A percentile compares a stretch with the other conserved stretches of the same genome.
Conservation (phyloP, 2,113 vertebrate genomes). For the Dipodomys spectabilis region DNA sequence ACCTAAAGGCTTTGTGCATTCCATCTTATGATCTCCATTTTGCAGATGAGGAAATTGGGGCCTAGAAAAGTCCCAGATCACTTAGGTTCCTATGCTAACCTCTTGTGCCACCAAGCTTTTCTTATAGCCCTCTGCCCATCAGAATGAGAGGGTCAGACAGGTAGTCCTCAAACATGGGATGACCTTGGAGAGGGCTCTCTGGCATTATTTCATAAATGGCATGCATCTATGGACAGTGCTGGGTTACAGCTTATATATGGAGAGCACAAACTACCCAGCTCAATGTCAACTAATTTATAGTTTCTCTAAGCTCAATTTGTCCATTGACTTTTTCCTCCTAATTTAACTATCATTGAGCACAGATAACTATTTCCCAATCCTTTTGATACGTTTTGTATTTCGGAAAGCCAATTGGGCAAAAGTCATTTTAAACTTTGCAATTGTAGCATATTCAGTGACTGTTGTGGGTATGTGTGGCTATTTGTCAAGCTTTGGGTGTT, state of each 20-base stretch:
- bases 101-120: not conserved
- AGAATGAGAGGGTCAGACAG: not conserved
- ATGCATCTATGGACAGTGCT: not conserved
- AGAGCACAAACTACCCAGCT: not conserved
- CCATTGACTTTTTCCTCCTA: not conserved
- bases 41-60: not conserved
- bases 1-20: not conserved
- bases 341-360: not conserved
- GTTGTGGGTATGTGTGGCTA: not conserved
- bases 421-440: not conserved
- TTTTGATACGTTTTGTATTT: constrained; percentile 33
- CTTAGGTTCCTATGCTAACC: not conserved
- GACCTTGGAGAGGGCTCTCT: not conserved
- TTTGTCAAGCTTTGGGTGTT: not conserved
- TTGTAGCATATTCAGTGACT: not conserved
- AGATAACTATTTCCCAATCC: not conserved
- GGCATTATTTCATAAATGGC: not conserved
- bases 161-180: not conserved
- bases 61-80: not conserved
- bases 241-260: not conserved
- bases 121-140: not conserved
- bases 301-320: not conserved
- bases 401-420: not conserved
- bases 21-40: not conserved
- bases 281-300: not conserved